Evolutionary conservation across 2,888 invertebrate species (phyloP), one percentile per base, ranked within the genome.

Genomic region (Anorthoa munda): DNA sequence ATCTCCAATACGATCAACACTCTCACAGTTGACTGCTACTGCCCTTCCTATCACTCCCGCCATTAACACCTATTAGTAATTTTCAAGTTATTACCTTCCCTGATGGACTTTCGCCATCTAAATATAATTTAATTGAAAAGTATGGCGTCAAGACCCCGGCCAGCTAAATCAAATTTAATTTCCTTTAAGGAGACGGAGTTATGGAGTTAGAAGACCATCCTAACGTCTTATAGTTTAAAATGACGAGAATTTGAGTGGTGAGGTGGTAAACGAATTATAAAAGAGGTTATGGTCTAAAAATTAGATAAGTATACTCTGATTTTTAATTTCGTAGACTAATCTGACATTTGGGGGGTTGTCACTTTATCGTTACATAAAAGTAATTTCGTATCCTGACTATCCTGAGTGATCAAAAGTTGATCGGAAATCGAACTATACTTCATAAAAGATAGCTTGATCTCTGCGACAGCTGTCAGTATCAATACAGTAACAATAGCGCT

Each of bases 11-110:
- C 23, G 4, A 64, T 67, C 18, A 77, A 51, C n/a, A 39, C 1
- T 21, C 31, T 64, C 21, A 13, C 50, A 70, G 9, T 0, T 21
- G 12, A 31, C 46, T 50, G 12, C 21, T 12, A 12, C 58, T 71
- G 63, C 15, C 66, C 5, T 12, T 21, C n/a, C 15, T 12, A 45
- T 23, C 12, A 45, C 45, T 13, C 15, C 26, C 15, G 17, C 23
- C 39, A 66, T 51, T 56, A 66, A 23, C 50, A 51, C 21, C 45
- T 26, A 21, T 56, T 31, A 66, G 31, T 72, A 82, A 86, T 84
- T 86, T 84, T 82, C 85, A 67, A 86, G 63, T 67, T 26, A 79
- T 82, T 86, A 78, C 63, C 31, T 56, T 1, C 53, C 26, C 17
- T 84, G 63, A 85, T 85, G 67, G 77, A 77, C 56, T 77, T 75